Percentiles rank a stretch among this genome's conserved stretches.
phyloP scores from a whole-genome alignment of 1,140 invertebrate genomes.

The Phortica variegata region DNA sequence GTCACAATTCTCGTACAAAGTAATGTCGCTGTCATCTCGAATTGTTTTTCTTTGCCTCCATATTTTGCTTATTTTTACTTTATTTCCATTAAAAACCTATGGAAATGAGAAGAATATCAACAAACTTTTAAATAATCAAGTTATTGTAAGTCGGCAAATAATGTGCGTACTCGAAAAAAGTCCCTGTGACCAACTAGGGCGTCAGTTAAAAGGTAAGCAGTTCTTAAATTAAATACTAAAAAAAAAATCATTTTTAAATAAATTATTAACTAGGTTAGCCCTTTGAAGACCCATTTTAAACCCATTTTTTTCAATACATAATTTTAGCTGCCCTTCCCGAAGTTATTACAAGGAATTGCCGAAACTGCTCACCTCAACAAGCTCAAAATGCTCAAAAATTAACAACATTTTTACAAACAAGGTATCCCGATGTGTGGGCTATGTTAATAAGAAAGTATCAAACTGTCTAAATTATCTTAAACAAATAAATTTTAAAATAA shows the following conservation, averaged over 20 bases:
- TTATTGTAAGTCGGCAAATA: slow-evolving; percentile 53
- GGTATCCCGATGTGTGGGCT: slow-evolving; percentile 60
- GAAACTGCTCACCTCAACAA: slow-evolving; percentile 58
- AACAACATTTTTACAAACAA: slow-evolving; percentile 58
- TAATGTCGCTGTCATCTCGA: too few species aligned
- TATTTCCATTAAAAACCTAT: slow-evolving; percentile 27
- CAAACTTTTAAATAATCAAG: slow-evolving; percentile 46
- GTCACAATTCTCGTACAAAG: too few species aligned
- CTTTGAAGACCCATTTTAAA: background rate
- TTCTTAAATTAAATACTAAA: too few species aligned
- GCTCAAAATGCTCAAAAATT: slow-evolving; percentile 58
- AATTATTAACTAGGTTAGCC: too few species aligned
- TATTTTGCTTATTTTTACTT: slow-evolving; percentile 28
- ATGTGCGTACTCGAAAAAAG: slow-evolving; percentile 59
- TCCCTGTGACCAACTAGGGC: slow-evolving; percentile 58
- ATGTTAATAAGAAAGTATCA: slow-evolving; percentile 59
- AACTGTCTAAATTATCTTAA: slow-evolving; percentile 27
- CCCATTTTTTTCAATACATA: slow-evolving; percentile 9
- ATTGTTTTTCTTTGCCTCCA: slow-evolving; percentile 20
- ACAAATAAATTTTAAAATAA: too few species aligned
- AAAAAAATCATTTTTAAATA: slow-evolving; percentile 3
- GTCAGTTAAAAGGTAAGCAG: slow-evolving; percentile 59
- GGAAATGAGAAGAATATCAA: slow-evolving; percentile 47
- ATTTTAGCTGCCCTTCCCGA: slow-evolving; percentile 59
- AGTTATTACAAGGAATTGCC: slow-evolving; percentile 59